Evolutionary conservation across 2,113 vertebrate genomes (phyloP), one percentile per base, ranked within the genome.

Genomic region (Stomatorhinus ivindoensis): DNA sequence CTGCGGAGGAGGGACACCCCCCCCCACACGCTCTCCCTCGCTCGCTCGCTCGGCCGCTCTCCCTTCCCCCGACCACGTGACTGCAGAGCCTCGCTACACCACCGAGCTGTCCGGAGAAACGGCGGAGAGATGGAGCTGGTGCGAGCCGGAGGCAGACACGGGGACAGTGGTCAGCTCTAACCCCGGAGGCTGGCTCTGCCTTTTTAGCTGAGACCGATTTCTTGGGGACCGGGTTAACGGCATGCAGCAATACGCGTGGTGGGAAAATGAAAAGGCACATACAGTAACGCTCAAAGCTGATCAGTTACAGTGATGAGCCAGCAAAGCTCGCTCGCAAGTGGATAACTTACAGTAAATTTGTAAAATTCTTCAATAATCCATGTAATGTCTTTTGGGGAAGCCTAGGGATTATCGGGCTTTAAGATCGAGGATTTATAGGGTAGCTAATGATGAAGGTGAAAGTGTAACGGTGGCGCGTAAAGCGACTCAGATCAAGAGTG

Each of bases 1-100:
- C 97, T 97, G 97, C 97, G 96, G 97, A 97, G 97, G 96, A 96
- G 94, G 96, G 94, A 94, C 95, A 95, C 94, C 92, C 92, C 91
- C 94, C 92, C 44, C 91, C 94, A 92, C 44, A 90, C 89, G 87
- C 92, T 51, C 91, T 88, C 91, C 86, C 89, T 88, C 91, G 19
- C 90, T 90, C 91, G 13, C 93, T 89, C 92, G 61, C 91, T 82
- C 76, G 89, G 87, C 89, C 83, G 88, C 88, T 48, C 91, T 90
- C 92, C 90, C 91, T 88, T 80, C 87, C 91, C 92, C 82, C 86
- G 87, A 92, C 95, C 97, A 97, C 97, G 97, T 97, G 96, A 98
- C 95, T 97, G 97, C 96, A 95, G 97, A 97, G 97, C 95, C 95
- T 95, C 94, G 94, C 92, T 94, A 93, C 92, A 90, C 92, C 90